Conservation (phyloP, 1,140 invertebrate genomes). For the Anoplolepis gracilipes region DNA sequence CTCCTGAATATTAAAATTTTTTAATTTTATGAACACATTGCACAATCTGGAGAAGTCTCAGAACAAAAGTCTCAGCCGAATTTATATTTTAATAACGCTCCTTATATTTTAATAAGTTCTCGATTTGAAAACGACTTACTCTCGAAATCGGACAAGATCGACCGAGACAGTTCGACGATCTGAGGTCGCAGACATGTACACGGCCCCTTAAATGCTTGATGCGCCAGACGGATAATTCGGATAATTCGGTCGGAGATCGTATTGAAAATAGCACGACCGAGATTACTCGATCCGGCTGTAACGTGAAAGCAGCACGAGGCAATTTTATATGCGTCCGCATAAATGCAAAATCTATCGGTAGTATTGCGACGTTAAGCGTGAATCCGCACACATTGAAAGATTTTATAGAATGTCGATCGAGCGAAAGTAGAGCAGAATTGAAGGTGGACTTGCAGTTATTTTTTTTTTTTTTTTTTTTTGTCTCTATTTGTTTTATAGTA, state of each 20-base stretch:
- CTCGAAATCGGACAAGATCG: conserved; percentile 62
- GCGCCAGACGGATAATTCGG: conserved; percentile 79
- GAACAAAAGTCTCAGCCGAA: not conserved
- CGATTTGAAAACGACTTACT: conserved; percentile 1
- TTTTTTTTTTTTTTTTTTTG: not conserved
- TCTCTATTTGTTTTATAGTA: not conserved
- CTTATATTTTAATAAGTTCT: conserved; percentile 12
- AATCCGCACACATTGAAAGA: not conserved
- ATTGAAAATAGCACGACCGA: conserved; percentile 77
- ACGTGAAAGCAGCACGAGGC: conserved; percentile 59
- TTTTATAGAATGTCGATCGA: conserved; percentile 25
- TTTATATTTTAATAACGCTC: not conserved
- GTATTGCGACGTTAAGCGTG: conserved; percentile 8
- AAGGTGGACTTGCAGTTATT: not conserved
- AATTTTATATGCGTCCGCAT: conserved; percentile 66
- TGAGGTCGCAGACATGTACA: conserved; percentile 71
- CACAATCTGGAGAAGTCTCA: not conserved
- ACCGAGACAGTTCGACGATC: conserved; percentile 55
- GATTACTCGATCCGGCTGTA: conserved; percentile 69
- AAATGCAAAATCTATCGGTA: conserved; percentile 42
- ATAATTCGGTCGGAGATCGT: conserved; percentile 77
- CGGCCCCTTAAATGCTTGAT: conserved; percentile 78
- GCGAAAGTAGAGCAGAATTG: conserved; percentile 12
- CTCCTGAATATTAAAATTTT: not conserved
- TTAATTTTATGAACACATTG: not conserved